phyloP scores from a whole-genome alignment of 2,797 vertebrate genomes.

The Sebastes goodei region DNA sequence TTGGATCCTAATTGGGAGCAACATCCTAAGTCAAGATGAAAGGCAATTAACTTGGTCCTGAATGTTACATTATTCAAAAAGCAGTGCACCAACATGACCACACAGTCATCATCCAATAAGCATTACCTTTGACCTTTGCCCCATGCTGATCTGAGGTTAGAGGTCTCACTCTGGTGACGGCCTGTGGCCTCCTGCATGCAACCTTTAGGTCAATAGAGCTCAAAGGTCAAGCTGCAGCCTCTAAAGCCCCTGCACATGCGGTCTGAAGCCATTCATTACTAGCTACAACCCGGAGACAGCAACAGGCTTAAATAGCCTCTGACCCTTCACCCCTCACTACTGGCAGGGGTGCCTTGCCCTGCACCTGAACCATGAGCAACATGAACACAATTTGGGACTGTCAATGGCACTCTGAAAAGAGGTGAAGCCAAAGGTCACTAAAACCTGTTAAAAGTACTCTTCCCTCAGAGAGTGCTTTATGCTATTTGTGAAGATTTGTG shows the following conservation, averaged over 20 bases:
- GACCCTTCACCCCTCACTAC: slow-evolving; percentile 60
- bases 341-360: slow-evolving; percentile 57
- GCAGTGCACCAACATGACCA: slow-evolving; percentile 22
- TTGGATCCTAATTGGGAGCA: neutral
- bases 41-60: neutral
- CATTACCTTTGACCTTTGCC: slow-evolving; percentile 62
- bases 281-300: slow-evolving; percentile 66
- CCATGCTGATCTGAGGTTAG: slow-evolving; percentile 52
- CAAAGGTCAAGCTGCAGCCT: slow-evolving; percentile 64
- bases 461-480: neutral
- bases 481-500: neutral
- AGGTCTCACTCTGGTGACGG: slow-evolving; percentile 48
- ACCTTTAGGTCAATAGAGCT: slow-evolving; percentile 55
- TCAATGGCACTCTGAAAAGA: slow-evolving; percentile 10
- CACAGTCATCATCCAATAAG: slow-evolving; percentile 44
- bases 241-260: slow-evolving; percentile 61
- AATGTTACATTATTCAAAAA: neutral
- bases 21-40: slow-evolving; percentile 14
- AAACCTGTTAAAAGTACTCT: neutral
- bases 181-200: slow-evolving; percentile 53
- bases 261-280: slow-evolving; percentile 57
- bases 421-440: slow-evolving; percentile 16
- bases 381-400: neutral
- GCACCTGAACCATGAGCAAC: slow-evolving; percentile 61
- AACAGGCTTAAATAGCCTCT: slow-evolving; percentile 67